Conservation (phyloP, 64 coral and sea anemone genomes). For the Astreopora myriophthalma region DNA sequence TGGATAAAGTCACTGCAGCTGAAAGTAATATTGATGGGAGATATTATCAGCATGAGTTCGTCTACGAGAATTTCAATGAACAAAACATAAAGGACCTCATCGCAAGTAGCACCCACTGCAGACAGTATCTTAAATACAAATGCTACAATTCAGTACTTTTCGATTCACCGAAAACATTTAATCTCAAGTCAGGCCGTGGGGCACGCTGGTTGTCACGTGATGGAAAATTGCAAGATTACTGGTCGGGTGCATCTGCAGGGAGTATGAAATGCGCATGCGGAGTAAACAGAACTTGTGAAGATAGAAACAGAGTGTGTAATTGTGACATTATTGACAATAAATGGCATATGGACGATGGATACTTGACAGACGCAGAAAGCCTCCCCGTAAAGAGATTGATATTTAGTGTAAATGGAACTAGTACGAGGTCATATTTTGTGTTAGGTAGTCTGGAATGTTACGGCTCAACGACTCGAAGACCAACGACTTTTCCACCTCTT, state of each 20-base stretch:
- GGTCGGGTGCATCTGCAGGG: slow-evolving; percentile 76
- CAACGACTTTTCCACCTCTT: not conserved
- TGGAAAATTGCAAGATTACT: slow-evolving; percentile 80
- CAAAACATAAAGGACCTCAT: slow-evolving; percentile 70
- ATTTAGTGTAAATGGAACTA: slow-evolving; percentile 81
- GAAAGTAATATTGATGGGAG: slow-evolving; percentile 2
- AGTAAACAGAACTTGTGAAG: slow-evolving; percentile 67
- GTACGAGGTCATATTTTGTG: slow-evolving; percentile 26
- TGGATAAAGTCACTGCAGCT: slow-evolving; percentile 37
- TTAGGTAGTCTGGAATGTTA: slow-evolving; percentile 84
- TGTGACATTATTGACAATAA: slow-evolving; percentile 64
- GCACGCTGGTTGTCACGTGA: slow-evolving; percentile 87
- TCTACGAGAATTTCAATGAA: not conserved
- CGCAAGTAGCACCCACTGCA: slow-evolving; percentile 62
- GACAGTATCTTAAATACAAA: slow-evolving; percentile 80
- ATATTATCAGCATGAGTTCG: slow-evolving; percentile 1
- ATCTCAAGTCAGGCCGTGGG: slow-evolving; percentile 63
- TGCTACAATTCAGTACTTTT: slow-evolving; percentile 84
- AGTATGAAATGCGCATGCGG: slow-evolving; percentile 88
- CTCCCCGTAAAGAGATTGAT: slow-evolving; percentile 75
- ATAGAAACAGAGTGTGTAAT: slow-evolving; percentile 67
- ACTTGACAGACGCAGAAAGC: slow-evolving; percentile 38
- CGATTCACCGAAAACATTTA: slow-evolving; percentile 74
- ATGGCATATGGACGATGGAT: slow-evolving; percentile 81
- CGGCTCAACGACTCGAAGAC: slow-evolving; percentile 38